phyloP scores from a whole-genome alignment of 35 echinoderm and acorn worm genomes.

The Hemicentrotus pulcherrimus region DNA sequence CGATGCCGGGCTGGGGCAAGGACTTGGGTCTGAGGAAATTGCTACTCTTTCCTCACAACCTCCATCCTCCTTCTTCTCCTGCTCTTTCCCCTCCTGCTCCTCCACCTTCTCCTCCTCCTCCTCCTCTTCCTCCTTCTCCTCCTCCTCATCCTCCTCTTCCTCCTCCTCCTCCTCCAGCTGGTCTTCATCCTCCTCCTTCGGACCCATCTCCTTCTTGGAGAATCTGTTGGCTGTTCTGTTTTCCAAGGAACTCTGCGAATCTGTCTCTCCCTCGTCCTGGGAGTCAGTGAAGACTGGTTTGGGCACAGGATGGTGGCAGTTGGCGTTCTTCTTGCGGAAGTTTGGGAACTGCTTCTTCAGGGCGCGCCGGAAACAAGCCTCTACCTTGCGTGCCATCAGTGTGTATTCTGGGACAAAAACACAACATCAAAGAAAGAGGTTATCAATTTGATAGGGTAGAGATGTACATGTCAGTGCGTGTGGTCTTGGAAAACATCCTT shows the following conservation, averaged over 20 bases:
- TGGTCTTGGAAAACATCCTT: no score
- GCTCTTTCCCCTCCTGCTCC: neutral
- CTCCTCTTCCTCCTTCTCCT: neutral
- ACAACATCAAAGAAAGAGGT: neutral
- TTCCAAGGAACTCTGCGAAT: conserved; percentile 4
- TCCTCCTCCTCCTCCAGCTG: neutral
- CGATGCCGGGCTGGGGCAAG: conserved; percentile 26
- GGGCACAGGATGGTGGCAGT: conserved; percentile 12
- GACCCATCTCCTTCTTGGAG: neutral
- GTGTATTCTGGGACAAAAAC: conserved; percentile 61
- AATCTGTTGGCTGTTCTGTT: neutral
- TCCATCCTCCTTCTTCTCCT: neutral
- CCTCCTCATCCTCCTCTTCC: neutral
- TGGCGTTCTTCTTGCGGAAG: conserved; percentile 47
- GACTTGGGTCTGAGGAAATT: neutral
- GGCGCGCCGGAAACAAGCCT: conserved; percentile 52
- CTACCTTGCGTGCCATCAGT: conserved; percentile 60
- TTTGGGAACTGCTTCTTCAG: conserved; percentile 44
- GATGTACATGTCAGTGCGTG: no score
- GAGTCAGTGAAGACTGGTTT: conserved; percentile 23
- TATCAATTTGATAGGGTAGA: neutral
- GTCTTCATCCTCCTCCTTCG: conserved; percentile 24
- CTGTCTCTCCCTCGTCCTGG: conserved; percentile 6
- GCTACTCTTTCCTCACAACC: neutral
- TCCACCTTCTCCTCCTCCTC: neutral